These are phyloP conservation scores for Myrmecophaga tridactyla DNA, from an alignment of 2,113 vertebrate species.

Conservation along the genomic window DNA sequence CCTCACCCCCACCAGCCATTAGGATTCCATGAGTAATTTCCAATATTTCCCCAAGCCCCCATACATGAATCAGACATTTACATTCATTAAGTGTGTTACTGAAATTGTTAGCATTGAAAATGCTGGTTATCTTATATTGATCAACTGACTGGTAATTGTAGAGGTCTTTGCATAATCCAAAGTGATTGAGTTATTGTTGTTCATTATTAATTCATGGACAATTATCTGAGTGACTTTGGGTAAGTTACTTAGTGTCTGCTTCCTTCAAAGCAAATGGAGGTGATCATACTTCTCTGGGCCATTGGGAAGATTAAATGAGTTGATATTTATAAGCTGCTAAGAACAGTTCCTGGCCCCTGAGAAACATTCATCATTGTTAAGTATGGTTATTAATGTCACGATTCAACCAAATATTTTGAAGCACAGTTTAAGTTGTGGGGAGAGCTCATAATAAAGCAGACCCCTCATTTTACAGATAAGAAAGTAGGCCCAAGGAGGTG, in stretches of 20 bases:
- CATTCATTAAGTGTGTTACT: not conserved
- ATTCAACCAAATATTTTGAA: not conserved
- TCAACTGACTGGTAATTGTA: not conserved
- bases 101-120: not conserved
- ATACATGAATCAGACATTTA: not conserved
- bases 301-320: not conserved
- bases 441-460: not conserved
- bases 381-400: not conserved
- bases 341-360: not conserved
- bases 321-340: not conserved
- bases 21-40: not conserved
- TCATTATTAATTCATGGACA: not conserved
- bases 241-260: not conserved
- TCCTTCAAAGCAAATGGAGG: not conserved
- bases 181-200: not conserved
- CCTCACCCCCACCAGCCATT: not conserved
- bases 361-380: not conserved
- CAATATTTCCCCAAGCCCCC: not conserved
- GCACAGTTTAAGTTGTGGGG: accelerated
- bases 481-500: not conserved
- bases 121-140: not conserved
- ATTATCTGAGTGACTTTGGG: not conserved
- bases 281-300: not conserved
- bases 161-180: not conserved
- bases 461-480: not conserved